Conservation (phyloP, 2,113 vertebrate species). For the Petaurus breviceps region DNA sequence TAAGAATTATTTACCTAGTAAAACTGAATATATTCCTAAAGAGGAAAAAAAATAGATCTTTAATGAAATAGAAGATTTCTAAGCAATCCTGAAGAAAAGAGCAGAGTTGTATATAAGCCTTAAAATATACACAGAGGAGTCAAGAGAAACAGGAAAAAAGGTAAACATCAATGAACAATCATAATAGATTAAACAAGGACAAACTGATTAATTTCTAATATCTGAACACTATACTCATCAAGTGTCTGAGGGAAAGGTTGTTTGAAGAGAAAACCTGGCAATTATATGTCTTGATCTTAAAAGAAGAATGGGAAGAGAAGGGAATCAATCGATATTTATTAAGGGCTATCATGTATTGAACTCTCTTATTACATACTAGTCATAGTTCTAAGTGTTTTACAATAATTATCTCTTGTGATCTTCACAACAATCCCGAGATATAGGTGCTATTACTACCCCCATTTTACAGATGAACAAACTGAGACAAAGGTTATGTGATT, state of each 20-base stretch:
- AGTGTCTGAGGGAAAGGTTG: not conserved
- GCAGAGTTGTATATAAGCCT: not conserved
- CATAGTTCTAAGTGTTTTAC: too few species aligned
- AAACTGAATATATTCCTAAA: too few species aligned
- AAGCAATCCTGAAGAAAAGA: not conserved
- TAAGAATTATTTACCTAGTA: too few species aligned
- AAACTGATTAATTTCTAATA: not conserved
- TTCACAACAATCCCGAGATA: too few species aligned
- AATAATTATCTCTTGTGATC: too few species aligned
- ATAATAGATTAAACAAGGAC: not conserved
- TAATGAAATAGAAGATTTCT: not conserved
- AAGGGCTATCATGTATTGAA: not conserved
- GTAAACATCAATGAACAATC: not conserved
- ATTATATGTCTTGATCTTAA: not conserved
- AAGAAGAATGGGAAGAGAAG: not conserved
- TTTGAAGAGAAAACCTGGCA: not conserved
- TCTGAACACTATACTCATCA: not conserved
- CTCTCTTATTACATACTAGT: too few species aligned
- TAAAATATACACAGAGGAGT: not conserved
- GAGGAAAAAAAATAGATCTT: too few species aligned
- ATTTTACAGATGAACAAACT: too few species aligned
- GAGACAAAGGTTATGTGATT: too few species aligned
- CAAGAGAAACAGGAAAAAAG: not conserved
- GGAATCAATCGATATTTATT: not conserved
- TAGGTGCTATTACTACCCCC: too few species aligned